Percentiles rank a stretch among this genome's conserved stretches.
Evolutionary conservation across 2,797 vertebrate species (phyloP).

Genomic region (Vultur gryphus): DNA sequence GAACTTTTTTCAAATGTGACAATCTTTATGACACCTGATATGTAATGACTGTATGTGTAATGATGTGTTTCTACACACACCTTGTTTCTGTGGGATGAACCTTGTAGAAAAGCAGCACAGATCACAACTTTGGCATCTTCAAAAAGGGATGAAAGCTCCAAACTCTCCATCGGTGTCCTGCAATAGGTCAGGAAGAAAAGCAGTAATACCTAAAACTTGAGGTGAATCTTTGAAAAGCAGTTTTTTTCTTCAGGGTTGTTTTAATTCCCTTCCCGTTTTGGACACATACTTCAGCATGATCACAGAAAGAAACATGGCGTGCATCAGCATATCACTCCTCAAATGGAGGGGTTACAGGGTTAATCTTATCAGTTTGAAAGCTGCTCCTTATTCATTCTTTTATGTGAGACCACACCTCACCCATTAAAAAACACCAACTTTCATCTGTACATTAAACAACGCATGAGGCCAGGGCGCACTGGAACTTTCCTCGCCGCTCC

Average conservation of each 20-base stretch:
- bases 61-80: background rate
- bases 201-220: background rate
- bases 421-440: fast-evolving
- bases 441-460: fast-evolving
- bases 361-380: fast-evolving
- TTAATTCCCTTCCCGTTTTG: background rate
- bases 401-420: background rate
- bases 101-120: background rate
- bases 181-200: background rate
- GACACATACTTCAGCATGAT: background rate
- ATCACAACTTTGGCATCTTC: background rate
- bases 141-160: background rate
- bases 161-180: background rate
- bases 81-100: background rate
- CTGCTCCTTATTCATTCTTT: background rate
- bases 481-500: background rate
- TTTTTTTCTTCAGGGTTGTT: background rate
- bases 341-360: fast-evolving
- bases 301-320: fast-evolving
- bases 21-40: background rate
- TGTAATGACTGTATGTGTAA: fast-evolving
- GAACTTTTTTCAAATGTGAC: background rate
- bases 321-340: fast-evolving
- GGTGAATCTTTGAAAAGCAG: background rate
- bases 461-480: fast-evolving